Base-by-base conservation (phyloP, 2,888 invertebrate genomes). In the Phyllotreta cruciferae region DNA sequence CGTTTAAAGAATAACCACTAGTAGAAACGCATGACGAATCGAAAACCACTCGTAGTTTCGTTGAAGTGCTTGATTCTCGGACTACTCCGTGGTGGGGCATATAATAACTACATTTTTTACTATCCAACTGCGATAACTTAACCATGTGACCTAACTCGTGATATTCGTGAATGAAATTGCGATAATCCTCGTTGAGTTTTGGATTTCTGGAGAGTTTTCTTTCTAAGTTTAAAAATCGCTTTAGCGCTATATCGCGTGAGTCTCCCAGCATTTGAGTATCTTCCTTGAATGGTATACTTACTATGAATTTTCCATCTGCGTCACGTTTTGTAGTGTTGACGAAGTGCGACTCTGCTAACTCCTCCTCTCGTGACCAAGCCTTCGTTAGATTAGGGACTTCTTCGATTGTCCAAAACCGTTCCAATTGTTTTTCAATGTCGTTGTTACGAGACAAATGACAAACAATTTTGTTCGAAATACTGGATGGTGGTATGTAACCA, bases 11-110 rank as follows among this genome's bases (percentile, higher is more conserved):
- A 47, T 49, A 34, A 9, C 64, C 64, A 36, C 45, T 50, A 41
- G 11, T 36, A 4, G 52, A 58, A 49, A 39, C 39, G 39, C 53
- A 49, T 7, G 54, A 57, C 6, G 54, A 87, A 55, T 66, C 57
- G 34, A 66, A 66, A 11, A 66, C 63, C 5, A 60, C 60, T 47
- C 62, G 35, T 9, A 58, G 42, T 47, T 49, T 54, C 2, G 62
- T 66, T 11, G 56, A 62, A 24, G 41, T 3, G 24, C 53, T 66
- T 4, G 44, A 34, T n/a, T 63, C 38, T 10, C 60, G 45, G 36
- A 52, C 6, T 24, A 63, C 62, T 8, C 52, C 63, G 36, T 63
- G 66, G 38, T 66, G 60, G 24, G 66, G 63, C 47, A 63, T 53
- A 53, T 44, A 66, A 60, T 60, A 63, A 10, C 34, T 41, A 7